Base-by-base conservation (phyloP, 2,113 vertebrate species). In the Hypocryptadius cinnamomeus region DNA sequence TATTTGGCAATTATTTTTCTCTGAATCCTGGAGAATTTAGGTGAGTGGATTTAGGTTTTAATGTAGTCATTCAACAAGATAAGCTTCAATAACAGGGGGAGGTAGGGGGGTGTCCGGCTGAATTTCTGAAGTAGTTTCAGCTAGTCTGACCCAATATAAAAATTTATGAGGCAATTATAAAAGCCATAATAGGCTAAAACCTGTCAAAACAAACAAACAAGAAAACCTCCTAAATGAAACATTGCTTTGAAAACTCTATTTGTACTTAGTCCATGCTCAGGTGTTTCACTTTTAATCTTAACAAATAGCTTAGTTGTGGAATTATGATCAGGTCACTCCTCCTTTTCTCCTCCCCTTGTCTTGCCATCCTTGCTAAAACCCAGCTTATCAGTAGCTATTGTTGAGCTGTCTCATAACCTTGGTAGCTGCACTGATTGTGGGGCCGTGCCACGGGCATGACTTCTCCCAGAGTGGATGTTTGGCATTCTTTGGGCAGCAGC, bases 401-500 rank as follows among this genome's bases (percentile, higher is more conserved):
- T 54, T 45, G 40, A 50, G 81, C 70, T 90, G 76, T 45, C 85
- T 94, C 91, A 88, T 64, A 71, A 8, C 85, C 79, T 86, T 68
- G 85, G 82, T 40, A 92, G 76, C 79, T 51, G 28, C 8, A 0
- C 22, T n/a, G 74, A 8, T 23, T 1, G 30, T 57, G 65, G 37
- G 66, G 68, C 93, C 3, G 0, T 85, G 87, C 84, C 85, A 39
- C 1, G 40, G 72, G 69, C 60, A 11, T 70, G 70, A 76, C 70
- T 80, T 42, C 83, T 85, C 51, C 40, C 48, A 17, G 15, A 86
- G 92, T 68, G 77, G 72, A 83, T 94, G 87, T 68, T 90, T 94
- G 91, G 68, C 82, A 91, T 96, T 93, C 90, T 60, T 88, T 35
- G 79, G 77, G 79, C 65, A 90, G 76, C 60, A 90, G 53, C 77